Conservation (phyloP, 2,113 vertebrate genomes). For the Brachyhypopomus gauderio region DNA sequence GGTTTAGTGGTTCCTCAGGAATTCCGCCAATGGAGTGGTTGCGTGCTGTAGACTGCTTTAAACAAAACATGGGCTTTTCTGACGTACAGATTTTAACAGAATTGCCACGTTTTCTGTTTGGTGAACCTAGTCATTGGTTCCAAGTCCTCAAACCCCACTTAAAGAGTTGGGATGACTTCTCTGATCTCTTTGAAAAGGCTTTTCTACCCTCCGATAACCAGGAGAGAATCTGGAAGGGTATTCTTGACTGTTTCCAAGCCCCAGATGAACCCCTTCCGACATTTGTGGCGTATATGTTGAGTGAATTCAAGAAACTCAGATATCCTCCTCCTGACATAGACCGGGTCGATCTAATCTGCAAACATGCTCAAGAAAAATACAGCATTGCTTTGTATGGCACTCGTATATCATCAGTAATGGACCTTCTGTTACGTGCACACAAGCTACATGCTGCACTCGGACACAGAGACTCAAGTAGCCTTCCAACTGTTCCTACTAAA, state of each 20-base stretch:
- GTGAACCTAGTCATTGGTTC: background rate
- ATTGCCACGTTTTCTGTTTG: background rate
- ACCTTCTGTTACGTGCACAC: constrained; percentile 9
- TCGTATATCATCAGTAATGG: background rate
- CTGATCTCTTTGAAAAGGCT: background rate
- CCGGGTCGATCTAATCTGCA: constrained; percentile 5
- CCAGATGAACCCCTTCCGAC: constrained; percentile 4
- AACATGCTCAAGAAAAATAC: constrained; percentile 27
- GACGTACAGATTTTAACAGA: background rate
- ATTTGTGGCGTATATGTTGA: constrained; percentile 22
- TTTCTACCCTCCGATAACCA: background rate
- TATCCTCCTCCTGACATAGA: background rate
- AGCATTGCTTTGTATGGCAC: constrained; percentile 25
- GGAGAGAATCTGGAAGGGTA: constrained; percentile 10
- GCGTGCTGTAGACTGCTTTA: background rate
- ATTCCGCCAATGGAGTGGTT: background rate
- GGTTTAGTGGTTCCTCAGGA: background rate
- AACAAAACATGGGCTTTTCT: background rate
- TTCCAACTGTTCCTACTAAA: background rate
- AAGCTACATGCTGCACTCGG: constrained; percentile 30
- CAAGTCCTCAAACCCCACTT: background rate
- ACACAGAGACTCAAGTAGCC: background rate
- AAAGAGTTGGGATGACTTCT: background rate
- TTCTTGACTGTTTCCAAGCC: background rate
- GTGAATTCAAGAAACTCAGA: constrained; percentile 29